Evolutionary conservation across 2,113 vertebrate genomes (phyloP).

Genomic region (Megaleporinus macrocephalus): DNA sequence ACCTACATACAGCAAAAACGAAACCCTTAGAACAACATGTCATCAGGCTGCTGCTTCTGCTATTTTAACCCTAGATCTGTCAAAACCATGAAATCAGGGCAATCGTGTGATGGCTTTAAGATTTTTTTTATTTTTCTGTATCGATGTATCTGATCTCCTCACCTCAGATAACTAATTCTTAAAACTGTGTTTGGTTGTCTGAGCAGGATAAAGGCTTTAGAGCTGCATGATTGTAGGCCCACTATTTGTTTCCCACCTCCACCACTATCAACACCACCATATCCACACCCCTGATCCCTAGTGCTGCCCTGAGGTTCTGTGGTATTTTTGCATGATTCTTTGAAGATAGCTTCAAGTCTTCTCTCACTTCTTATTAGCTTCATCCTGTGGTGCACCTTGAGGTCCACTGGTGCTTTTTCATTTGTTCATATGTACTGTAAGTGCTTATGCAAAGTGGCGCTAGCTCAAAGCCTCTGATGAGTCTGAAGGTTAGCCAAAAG

Average conservation of each 20-base stretch:
- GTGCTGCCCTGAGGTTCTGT: background rate
- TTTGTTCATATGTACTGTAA: background rate
- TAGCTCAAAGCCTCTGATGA: background rate
- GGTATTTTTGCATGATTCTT: constrained; percentile 4
- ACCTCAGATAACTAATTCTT: background rate
- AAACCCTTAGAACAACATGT: background rate
- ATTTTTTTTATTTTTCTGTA: background rate
- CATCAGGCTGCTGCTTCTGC: background rate
- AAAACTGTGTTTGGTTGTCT: background rate
- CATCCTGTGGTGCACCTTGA: constrained; percentile 16
- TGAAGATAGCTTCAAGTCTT: constrained; percentile 1
- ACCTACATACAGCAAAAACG: too few relatives aligned
- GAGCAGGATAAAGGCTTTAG: background rate
- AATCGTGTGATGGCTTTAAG: background rate
- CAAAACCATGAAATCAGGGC: background rate
- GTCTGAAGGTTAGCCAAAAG: constrained; percentile 27
- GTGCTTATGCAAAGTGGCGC: constrained; percentile 18
- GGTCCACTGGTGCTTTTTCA: background rate
- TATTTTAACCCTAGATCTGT: too few relatives aligned
- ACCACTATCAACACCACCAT: background rate
- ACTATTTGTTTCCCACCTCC: background rate
- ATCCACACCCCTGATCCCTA: background rate
- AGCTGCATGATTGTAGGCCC: background rate
- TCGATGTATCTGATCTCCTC: background rate
- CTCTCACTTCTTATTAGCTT: constrained; percentile 19